Conservation (phyloP, 2,888 invertebrate species). For the Eilema depressum region DNA sequence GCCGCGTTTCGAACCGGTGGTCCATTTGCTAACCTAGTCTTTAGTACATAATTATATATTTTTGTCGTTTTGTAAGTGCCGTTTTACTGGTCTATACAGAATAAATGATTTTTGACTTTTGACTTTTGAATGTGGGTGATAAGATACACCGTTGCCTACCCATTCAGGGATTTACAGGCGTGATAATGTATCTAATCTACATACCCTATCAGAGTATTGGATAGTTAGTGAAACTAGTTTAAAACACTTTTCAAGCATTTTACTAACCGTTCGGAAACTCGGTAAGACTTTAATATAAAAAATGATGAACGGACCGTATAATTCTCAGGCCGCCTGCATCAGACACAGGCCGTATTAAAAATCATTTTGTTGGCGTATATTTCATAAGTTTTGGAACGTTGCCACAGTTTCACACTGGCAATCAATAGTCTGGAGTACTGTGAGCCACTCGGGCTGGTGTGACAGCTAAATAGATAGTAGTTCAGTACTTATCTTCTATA, state of each 20-base stretch:
- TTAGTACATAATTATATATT: too few species aligned
- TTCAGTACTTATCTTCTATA: not conserved
- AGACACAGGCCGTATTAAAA: slow-evolving; percentile 31
- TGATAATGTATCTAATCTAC: too few species aligned
- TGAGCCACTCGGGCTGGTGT: slow-evolving; percentile 26
- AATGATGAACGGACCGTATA: not conserved
- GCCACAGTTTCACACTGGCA: slow-evolving; percentile 38
- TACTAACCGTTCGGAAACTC: not conserved
- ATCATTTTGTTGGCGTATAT: slow-evolving; percentile 37
- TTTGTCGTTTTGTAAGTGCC: too few species aligned
- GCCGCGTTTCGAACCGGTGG: too few species aligned
- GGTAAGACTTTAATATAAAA: not conserved
- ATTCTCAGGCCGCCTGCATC: slow-evolving; percentile 10
- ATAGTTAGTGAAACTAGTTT: not conserved
- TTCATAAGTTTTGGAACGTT: slow-evolving; percentile 34
- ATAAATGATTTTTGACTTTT: too few species aligned
- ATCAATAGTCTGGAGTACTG: slow-evolving; percentile 16
- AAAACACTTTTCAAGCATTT: not conserved
- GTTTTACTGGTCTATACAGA: too few species aligned
- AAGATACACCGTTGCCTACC: too few species aligned
- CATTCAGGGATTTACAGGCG: too few species aligned
- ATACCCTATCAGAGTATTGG: too few species aligned
- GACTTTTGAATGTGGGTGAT: too few species aligned
- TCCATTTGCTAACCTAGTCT: too few species aligned
- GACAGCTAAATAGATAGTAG: slow-evolving; percentile 8